Evolutionary conservation across 1,140 invertebrate genomes (phyloP).

Genomic region (Centruroides vittatus): DNA sequence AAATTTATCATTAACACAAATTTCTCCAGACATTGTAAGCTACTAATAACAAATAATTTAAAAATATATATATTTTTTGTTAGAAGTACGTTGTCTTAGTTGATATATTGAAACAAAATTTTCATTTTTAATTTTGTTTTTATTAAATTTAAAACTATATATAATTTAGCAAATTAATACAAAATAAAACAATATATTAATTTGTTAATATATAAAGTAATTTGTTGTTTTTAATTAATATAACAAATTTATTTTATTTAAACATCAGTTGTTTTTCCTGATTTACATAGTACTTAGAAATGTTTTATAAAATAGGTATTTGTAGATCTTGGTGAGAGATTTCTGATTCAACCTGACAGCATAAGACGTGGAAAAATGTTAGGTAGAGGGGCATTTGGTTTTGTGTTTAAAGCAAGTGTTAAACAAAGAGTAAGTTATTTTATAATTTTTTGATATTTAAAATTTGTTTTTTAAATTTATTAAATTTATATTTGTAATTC

Average conservation of each 20-base stretch:
- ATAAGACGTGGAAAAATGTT: conserved; percentile 61
- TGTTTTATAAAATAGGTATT: conserved; percentile 46
- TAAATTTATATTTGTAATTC: conserved; percentile 1
- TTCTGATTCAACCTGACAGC: conserved; percentile 61
- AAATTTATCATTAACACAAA: conserved; percentile 48
- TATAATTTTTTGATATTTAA: neutral
- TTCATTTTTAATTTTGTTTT: too few relatives aligned
- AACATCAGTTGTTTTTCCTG: too few relatives aligned
- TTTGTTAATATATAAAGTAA: too few relatives aligned
- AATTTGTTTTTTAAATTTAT: neutral
- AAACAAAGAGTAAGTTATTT: conserved; percentile 26
- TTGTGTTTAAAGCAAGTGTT: conserved; percentile 76
- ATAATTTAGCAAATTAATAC: neutral
- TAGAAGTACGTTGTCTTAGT: too few relatives aligned
- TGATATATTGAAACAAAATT: too few relatives aligned
- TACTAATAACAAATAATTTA: too few relatives aligned
- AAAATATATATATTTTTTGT: conserved; percentile 2
- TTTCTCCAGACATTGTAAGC: conserved; percentile 68
- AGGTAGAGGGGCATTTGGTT: conserved; percentile 94
- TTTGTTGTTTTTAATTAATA: neutral
- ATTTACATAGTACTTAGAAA: too few relatives aligned
- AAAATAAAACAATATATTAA: too few relatives aligned
- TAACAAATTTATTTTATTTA: too few relatives aligned
- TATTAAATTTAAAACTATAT: too few relatives aligned
- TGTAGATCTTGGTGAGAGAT: conserved; percentile 64